phyloP scores from a whole-genome alignment of 2,797 vertebrate species.

The Rhabdomys pumilio region DNA sequence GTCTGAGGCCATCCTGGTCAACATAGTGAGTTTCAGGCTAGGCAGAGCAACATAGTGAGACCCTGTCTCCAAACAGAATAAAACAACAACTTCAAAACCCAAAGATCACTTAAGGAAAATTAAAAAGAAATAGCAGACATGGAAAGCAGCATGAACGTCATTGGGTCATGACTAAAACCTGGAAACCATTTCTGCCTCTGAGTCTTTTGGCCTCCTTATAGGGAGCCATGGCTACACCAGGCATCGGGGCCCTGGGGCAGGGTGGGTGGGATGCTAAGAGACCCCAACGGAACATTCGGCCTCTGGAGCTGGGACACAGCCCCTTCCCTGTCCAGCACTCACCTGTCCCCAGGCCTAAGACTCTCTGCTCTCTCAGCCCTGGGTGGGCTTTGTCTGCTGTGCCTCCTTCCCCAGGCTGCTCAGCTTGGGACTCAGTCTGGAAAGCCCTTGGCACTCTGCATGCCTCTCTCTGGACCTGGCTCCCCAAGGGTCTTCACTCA shows the following conservation, averaged over 20 bases:
- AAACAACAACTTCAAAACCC: neutral
- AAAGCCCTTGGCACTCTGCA: slow-evolving; percentile 7
- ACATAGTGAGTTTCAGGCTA: neutral
- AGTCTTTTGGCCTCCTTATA: neutral
- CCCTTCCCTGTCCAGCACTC: neutral
- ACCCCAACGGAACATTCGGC: neutral
- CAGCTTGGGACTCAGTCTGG: slow-evolving; percentile 49
- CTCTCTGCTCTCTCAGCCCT: slow-evolving; percentile 1
- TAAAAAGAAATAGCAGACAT: neutral
- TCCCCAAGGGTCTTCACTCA: neutral
- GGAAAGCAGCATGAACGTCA: neutral
- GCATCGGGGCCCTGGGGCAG: neutral
- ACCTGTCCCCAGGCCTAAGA: slow-evolving; percentile 21
- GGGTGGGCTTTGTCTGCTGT: slow-evolving; percentile 68
- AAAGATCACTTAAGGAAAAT: neutral
- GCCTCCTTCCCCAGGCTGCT: slow-evolving; percentile 73
- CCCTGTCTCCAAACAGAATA: neutral
- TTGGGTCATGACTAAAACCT: neutral
- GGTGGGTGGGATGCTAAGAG: neutral
- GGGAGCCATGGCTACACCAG: neutral
- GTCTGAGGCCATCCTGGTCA: neutral
- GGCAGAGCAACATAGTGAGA: neutral
- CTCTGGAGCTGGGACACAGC: neutral
- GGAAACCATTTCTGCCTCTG: slow-evolving; percentile 27
- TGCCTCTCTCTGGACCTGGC: slow-evolving; percentile 39